Percentiles rank a stretch among this genome's conserved stretches.
phyloP scores from a whole-genome alignment of 2,888 invertebrate species.

The Cantharis lateralis region DNA sequence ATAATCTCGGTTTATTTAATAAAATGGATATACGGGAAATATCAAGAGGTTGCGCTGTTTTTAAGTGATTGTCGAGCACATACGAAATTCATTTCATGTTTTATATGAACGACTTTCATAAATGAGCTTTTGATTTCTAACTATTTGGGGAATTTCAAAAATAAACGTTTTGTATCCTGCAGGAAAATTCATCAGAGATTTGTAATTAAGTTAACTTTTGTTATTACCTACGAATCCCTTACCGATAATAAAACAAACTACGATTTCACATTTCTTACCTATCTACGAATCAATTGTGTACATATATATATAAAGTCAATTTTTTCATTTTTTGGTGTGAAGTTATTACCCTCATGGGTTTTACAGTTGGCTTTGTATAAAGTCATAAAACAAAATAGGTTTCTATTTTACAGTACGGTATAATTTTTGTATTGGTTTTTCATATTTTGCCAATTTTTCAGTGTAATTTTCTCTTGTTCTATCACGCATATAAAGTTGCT shows the following conservation, averaged over 20 bases:
- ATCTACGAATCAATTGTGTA: slow-evolving; percentile 28
- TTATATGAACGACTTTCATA: slow-evolving; percentile 41
- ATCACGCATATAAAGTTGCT: background rate
- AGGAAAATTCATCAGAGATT: slow-evolving; percentile 38
- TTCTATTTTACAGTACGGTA: slow-evolving; percentile 35
- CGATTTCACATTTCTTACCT: slow-evolving; percentile 28
- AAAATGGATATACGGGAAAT: slow-evolving; percentile 2
- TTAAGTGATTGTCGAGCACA: slow-evolving; percentile 34
- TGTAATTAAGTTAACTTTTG: slow-evolving; percentile 40
- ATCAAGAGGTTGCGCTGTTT: slow-evolving; percentile 10
- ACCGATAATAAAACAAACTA: slow-evolving; percentile 39
- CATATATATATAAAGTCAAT: slow-evolving; percentile 40
- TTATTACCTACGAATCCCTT: slow-evolving; percentile 38
- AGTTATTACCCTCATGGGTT: slow-evolving; percentile 40
- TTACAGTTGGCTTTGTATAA: slow-evolving; percentile 30
- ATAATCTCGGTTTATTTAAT: slow-evolving; percentile 3
- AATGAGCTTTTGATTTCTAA: slow-evolving; percentile 52
- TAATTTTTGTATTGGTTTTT: slow-evolving; percentile 7
- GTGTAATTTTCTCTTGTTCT: background rate
- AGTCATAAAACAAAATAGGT: slow-evolving; percentile 44
- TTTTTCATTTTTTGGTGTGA: slow-evolving; percentile 41
- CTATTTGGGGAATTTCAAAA: slow-evolving; percentile 45
- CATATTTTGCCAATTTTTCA: slow-evolving; percentile 21
- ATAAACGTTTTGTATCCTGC: slow-evolving; percentile 34
- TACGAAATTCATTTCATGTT: slow-evolving; percentile 46